Conservation (phyloP, 2,113 vertebrate genomes). For the Tretioscincus oriximinensis region DNA sequence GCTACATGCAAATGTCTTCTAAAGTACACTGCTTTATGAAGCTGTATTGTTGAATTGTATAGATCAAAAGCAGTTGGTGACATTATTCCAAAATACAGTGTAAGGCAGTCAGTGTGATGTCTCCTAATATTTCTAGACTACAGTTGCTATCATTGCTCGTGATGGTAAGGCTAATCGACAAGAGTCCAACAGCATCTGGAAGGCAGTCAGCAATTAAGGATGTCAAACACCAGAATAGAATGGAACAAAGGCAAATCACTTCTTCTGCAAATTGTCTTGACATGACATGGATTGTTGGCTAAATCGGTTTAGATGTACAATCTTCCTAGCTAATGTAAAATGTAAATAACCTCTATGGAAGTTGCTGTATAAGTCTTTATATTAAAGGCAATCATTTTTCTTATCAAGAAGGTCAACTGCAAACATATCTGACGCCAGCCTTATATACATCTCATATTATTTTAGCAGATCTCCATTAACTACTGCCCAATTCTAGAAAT, state of each 20-base stretch:
- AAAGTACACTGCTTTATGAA: background rate
- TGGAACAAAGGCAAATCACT: background rate
- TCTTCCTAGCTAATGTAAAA: background rate
- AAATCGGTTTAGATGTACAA: background rate
- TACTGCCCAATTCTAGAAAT: background rate
- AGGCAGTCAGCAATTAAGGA: background rate
- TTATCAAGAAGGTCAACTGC: background rate
- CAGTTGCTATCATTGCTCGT: background rate
- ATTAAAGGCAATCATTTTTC: background rate
- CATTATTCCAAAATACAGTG: background rate
- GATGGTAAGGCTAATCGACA: background rate
- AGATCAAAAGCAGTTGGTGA: background rate
- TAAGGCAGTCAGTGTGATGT: background rate
- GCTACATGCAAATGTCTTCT: background rate
- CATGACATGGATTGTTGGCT: conserved; percentile 9
- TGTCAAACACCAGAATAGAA: no score
- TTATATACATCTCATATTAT: background rate
- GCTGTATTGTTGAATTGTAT: background rate
- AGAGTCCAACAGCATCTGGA: background rate
- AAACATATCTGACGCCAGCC: background rate
- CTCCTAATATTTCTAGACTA: background rate
- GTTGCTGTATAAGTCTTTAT: background rate
- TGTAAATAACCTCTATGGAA: background rate
- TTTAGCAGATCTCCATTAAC: background rate
- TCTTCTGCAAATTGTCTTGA: background rate